These are phyloP conservation scores for Pseudolycoriella hygida DNA, from an alignment of 2,888 invertebrate genomes.

Conservation along the genomic window DNA sequence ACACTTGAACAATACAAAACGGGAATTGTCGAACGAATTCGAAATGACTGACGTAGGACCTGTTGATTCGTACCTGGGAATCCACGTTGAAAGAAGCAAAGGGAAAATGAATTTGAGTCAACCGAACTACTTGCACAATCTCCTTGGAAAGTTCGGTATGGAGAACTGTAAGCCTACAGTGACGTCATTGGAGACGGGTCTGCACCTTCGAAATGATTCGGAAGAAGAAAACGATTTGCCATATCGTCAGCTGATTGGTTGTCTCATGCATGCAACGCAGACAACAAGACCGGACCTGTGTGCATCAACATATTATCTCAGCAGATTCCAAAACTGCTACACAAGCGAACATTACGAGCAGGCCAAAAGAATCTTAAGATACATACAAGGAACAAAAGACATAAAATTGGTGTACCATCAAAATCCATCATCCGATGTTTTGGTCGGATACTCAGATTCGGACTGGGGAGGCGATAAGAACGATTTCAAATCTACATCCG, in stretches of 20 bases:
- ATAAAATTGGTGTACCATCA: slow-evolving; percentile 1
- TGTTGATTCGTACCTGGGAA: slow-evolving; percentile 5
- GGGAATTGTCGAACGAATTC: background rate
- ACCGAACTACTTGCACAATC: slow-evolving; percentile 6
- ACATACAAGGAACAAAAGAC: slow-evolving; percentile 5
- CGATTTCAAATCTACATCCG: slow-evolving; percentile 9
- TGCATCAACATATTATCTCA: slow-evolving; percentile 8
- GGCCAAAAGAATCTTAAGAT: slow-evolving; percentile 8
- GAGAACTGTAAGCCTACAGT: slow-evolving; percentile 6
- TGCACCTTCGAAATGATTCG: background rate
- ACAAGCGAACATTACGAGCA: slow-evolving; percentile 7
- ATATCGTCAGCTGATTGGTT: background rate
- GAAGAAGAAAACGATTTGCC: background rate
- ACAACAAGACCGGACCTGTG: too few species aligned
- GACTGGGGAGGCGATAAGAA: slow-evolving; percentile 9
- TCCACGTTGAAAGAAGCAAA: slow-evolving; percentile 5
- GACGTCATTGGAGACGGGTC: slow-evolving; percentile 6
- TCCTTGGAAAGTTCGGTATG: slow-evolving; percentile 8
- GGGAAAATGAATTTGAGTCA: slow-evolving; percentile 1
- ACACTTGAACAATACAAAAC: too few species aligned
- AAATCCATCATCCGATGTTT: slow-evolving; percentile 1
- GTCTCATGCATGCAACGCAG: too few species aligned
- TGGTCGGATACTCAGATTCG: slow-evolving; percentile 10
- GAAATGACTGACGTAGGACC: background rate
- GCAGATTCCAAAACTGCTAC: slow-evolving; percentile 8